Evolutionary conservation across 64 coral and sea anemone genomes (phyloP), one percentile per base, ranked within the genome.

Genomic region (Cladopsammia gracilis): DNA sequence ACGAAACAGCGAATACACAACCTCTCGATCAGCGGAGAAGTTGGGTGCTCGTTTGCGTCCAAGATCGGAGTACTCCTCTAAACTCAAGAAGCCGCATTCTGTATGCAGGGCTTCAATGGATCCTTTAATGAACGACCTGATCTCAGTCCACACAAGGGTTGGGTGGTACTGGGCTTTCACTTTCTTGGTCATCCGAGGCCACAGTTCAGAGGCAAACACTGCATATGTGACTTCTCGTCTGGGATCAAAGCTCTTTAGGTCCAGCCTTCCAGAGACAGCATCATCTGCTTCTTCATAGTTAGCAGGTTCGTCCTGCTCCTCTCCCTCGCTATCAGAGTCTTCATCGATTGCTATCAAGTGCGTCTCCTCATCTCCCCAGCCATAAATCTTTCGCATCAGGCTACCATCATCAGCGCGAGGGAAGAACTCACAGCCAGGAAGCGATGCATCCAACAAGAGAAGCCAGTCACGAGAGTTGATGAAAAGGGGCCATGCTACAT

Each of bases 341-440:
- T 83, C 87, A 4, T 88, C 92, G 58, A 98, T 95, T 14, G 81
- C 88, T 15, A 86, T 50, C 23, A 98, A 88, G 25, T 96, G 88
- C 25, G 75, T 89, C 54, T 99, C 98, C 61, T 96, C 98, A 74
- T 99, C 91, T n/a, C 94, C 98, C 98, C 98, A 99, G n/a, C 98
- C 98, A 67, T 93, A 65, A 34, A 99, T 90, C 65, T 91, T 91
- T 42, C 92, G 68, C 26, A 96, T 57, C 9, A 99, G 70, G 43
- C 91, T 92, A 6, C 98, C 98, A 77, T 99, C 88, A 34, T 94
- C 94, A 61, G 76, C 71, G 42, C 98, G 73, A 84, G 65, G 66
- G 67, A 99, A 99, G 59, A 96, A 99, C 23, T 88, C 53, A 48
- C 60, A 76, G 9, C 83, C 87, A 45, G 91, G 94, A 10, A 99